These are phyloP conservation scores for Hemistola chrysoprasaria DNA, from an alignment of 2,888 invertebrate genomes.

Conservation along the genomic window DNA sequence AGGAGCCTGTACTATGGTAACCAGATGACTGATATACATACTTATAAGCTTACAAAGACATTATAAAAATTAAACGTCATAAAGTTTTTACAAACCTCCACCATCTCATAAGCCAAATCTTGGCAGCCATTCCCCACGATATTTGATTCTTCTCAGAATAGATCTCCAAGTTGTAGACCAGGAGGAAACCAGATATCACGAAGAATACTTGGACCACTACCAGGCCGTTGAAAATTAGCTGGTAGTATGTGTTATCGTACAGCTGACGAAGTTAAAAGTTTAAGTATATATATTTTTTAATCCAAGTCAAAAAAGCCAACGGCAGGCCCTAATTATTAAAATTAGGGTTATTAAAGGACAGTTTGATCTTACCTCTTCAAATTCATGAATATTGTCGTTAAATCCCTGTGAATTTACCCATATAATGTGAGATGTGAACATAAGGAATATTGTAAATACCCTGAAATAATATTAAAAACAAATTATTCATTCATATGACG, in stretches of 20 bases:
- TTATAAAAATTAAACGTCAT: too few species aligned
- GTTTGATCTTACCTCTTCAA: constrained; percentile 37
- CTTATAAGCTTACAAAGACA: too few species aligned
- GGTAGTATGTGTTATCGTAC: constrained; percentile 4
- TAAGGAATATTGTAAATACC: constrained; percentile 23
- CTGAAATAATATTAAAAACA: constrained; percentile 14
- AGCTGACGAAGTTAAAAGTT: constrained; percentile 4
- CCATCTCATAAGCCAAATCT: constrained; percentile 2
- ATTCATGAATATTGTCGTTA: constrained; percentile 33
- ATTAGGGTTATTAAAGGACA: too few species aligned
- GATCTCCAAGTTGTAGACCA: constrained; percentile 11
- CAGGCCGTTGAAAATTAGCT: constrained; percentile 9
- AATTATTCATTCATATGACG: too few species aligned
- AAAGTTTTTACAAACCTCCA: constrained; percentile 1
- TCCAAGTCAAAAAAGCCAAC: too few species aligned
- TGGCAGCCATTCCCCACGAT: constrained; percentile 3
- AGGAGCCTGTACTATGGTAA: too few species aligned
- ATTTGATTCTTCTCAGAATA: constrained; percentile 4
- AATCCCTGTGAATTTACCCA: constrained; percentile 28
- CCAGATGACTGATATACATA: too few species aligned
- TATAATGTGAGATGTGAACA: constrained; percentile 28
- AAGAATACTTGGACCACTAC: constrained; percentile 28
- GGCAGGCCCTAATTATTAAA: too few species aligned
- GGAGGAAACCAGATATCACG: constrained; percentile 28
- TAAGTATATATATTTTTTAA: too few species aligned